A percentile compares a stretch with the other conserved stretches of the same genome.
Evolutionary conservation across 2,113 vertebrate species (phyloP).

Genomic region (Solea senegalensis): DNA sequence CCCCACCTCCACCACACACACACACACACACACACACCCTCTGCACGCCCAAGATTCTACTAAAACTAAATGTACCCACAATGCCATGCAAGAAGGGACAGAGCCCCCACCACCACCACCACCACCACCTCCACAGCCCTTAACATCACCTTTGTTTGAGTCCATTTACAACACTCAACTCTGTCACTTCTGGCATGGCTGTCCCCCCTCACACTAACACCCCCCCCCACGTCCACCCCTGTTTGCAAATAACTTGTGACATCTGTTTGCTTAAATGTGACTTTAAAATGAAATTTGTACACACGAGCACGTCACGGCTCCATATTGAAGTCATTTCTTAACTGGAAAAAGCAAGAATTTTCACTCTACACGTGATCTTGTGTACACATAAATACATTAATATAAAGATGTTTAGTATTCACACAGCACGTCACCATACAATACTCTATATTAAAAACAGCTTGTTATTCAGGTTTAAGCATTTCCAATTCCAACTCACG

Average conservation of each 20-base stretch:
- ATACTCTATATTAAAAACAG: neutral
- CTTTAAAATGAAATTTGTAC: slow-evolving; percentile 31
- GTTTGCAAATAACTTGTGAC: slow-evolving; percentile 12
- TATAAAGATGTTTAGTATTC: neutral
- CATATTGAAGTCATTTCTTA: slow-evolving; percentile 31
- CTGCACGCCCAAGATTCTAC: slow-evolving; percentile 45
- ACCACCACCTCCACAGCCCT: neutral
- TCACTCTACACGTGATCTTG: slow-evolving; percentile 1
- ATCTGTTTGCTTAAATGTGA: slow-evolving; percentile 1
- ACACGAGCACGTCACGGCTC: slow-evolving; percentile 21
- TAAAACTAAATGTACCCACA: slow-evolving; percentile 47
- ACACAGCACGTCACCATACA: neutral
- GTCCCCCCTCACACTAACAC: slow-evolving; percentile 57
- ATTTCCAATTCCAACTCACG: neutral
- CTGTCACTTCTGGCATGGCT: slow-evolving; percentile 54
- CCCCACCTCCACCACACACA: slow-evolving; percentile 57
- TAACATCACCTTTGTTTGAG: slow-evolving; percentile 14
- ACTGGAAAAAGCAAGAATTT: neutral
- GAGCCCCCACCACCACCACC: neutral
- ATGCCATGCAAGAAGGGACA: slow-evolving; percentile 51
- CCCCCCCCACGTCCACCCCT: slow-evolving; percentile 24
- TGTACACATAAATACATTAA: slow-evolving; percentile 10
- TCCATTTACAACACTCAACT: neutral
- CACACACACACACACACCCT: slow-evolving; percentile 54
- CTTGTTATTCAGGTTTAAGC: no score